Conservation (phyloP, 2,888 invertebrate species). For the Melieria crassipennis region DNA sequence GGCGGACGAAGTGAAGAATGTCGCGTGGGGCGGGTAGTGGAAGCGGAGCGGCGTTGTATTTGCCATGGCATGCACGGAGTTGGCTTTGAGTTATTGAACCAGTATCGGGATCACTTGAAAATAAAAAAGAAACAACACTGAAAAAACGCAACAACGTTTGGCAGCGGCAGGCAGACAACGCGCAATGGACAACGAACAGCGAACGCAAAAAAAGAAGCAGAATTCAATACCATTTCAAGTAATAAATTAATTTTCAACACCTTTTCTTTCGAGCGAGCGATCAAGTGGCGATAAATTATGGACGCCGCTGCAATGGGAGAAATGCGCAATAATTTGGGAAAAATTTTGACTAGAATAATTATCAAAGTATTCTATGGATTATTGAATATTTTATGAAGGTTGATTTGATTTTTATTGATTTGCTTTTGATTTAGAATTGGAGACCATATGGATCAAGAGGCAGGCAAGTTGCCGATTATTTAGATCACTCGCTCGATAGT, state of each 20-base stretch:
- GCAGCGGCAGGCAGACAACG: background rate
- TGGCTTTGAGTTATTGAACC: conserved; percentile 14
- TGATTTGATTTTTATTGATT: too few species aligned
- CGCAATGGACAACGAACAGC: too few species aligned
- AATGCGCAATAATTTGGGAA: too few species aligned
- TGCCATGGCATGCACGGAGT: background rate
- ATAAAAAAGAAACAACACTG: conserved; percentile 10
- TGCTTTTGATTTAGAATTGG: too few species aligned
- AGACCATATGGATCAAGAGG: too few species aligned
- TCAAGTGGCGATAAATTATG: conserved; percentile 28
- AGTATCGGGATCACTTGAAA: conserved; percentile 9
- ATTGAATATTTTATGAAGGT: too few species aligned
- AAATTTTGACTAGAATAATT: too few species aligned
- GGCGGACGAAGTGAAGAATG: background rate
- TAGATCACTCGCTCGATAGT: too few species aligned
- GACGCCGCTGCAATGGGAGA: conserved; percentile 13
- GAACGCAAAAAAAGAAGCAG: background rate
- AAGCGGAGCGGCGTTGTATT: background rate
- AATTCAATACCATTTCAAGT: conserved; percentile 23
- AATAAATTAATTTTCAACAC: conserved; percentile 38
- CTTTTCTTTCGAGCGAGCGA: conserved; percentile 31
- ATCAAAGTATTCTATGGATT: too few species aligned
- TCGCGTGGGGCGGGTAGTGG: background rate
- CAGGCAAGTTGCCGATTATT: too few species aligned
- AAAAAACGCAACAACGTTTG: conserved; percentile 21